Conservation (phyloP, 2,113 vertebrate genomes). For the Lepus timidus region DNA sequence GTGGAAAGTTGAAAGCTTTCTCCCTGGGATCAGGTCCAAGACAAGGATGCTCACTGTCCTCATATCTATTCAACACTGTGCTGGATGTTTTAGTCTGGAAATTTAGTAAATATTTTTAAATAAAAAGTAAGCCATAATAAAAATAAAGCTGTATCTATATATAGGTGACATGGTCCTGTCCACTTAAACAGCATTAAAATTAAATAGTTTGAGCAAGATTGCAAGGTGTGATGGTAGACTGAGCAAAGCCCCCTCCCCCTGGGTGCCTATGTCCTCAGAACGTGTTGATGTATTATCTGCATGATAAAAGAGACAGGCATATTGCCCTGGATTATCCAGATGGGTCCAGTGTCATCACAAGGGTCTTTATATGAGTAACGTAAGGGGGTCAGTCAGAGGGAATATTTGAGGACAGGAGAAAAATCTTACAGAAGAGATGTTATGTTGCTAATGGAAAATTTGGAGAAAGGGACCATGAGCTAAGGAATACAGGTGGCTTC, state of each 20-base stretch:
- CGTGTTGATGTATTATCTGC: not conserved
- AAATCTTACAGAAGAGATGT: not conserved
- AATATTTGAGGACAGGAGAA: not conserved
- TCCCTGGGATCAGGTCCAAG: not conserved
- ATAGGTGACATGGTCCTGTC: too few relatives aligned
- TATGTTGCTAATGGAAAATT: not conserved
- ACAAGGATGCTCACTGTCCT: not conserved
- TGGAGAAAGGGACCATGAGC: not conserved
- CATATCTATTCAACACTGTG: not conserved
- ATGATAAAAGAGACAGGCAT: not conserved
- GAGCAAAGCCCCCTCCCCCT: not conserved
- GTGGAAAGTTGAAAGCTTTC: too few relatives aligned
- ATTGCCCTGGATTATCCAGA: not conserved
- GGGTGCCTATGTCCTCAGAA: not conserved
- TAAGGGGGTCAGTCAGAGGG: not conserved
- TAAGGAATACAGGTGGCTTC: not conserved
- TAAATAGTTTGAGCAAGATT: not conserved
- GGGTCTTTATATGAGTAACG: not conserved
- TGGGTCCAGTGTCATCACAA: not conserved
- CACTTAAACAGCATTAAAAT: not conserved
- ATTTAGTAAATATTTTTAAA: not conserved
- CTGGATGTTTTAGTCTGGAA: not conserved
- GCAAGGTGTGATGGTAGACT: not conserved
- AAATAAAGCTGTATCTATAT: too few relatives aligned
- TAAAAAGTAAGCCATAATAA: too few relatives aligned